phyloP scores from a whole-genome alignment of 2,113 vertebrate genomes.

The Diadophis punctatus region DNA sequence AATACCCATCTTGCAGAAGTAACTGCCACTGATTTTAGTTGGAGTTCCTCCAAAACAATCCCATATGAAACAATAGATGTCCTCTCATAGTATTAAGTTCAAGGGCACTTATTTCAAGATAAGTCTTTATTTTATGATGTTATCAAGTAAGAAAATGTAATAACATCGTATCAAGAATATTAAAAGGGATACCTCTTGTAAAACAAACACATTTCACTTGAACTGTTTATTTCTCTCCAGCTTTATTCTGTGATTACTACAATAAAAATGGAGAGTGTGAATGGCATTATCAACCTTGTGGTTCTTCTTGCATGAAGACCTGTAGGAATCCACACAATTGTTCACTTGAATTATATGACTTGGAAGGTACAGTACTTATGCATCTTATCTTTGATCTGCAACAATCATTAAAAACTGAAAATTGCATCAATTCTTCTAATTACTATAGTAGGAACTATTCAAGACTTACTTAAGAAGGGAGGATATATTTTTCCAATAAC shows the following conservation, averaged over 20 bases:
- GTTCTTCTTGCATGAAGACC: constrained; percentile 84
- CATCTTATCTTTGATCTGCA: neutral
- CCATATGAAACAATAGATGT: neutral
- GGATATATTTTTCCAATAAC: neutral
- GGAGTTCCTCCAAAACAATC: neutral
- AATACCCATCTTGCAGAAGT: neutral
- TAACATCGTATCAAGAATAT: neutral
- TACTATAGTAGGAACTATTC: neutral
- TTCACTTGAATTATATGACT: constrained; percentile 68
- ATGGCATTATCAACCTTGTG: constrained; percentile 93
- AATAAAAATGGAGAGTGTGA: constrained; percentile 81
- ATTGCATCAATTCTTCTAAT: neutral
- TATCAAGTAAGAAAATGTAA: neutral
- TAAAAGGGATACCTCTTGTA: neutral
- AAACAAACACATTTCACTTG: constrained; percentile 6
- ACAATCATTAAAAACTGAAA: constrained; percentile 2
- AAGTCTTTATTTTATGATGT: neutral
- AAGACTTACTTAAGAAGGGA: neutral
- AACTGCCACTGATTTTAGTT: neutral
- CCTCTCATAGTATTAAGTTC: neutral
- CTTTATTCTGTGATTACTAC: constrained; percentile 94
- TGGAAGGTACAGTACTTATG: constrained; percentile 80
- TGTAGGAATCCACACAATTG: constrained; percentile 83
- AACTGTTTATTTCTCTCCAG: constrained; percentile 57
- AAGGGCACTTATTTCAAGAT: neutral